Conservation (phyloP, 2,113 vertebrate genomes). For the Melanerpes aurifrons region DNA sequence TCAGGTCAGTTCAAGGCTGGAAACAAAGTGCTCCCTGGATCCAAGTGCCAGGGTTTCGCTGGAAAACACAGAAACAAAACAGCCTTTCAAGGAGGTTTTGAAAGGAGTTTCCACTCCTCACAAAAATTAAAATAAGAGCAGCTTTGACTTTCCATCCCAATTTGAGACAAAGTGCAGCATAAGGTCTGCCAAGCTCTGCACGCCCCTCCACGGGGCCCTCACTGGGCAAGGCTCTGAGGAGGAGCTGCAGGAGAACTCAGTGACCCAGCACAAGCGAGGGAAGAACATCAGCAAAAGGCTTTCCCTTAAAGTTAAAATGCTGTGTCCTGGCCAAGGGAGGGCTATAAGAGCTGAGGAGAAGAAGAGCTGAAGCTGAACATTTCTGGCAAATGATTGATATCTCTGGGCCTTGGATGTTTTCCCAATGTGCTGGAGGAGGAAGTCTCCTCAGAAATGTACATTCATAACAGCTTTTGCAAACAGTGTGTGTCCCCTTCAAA, state of each 20-base stretch:
- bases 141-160: conserved; percentile 27
- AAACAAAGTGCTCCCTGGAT: conserved; percentile 39
- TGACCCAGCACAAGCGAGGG: background rate
- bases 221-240: background rate
- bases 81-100: conserved; percentile 43
- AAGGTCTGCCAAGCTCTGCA: background rate
- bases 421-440: background rate
- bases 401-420: background rate
- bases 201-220: background rate
- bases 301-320: background rate
- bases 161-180: background rate
- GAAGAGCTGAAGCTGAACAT: conserved; percentile 27
- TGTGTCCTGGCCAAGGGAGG: background rate
- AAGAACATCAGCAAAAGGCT: background rate
- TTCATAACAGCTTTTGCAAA: conserved; percentile 14
- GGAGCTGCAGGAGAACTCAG: background rate
- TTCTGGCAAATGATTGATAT: background rate
- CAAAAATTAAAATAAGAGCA: conserved; percentile 13
- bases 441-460: conserved; percentile 30
- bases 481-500: background rate
- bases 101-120: conserved; percentile 38
- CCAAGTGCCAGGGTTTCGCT: background rate
- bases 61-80: conserved; percentile 46
- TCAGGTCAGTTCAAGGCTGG: background rate
- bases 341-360: conserved; percentile 9